These are phyloP conservation scores for Sitophilus oryzae DNA, from an alignment of 1,140 invertebrate species.

Conservation along the genomic window DNA sequence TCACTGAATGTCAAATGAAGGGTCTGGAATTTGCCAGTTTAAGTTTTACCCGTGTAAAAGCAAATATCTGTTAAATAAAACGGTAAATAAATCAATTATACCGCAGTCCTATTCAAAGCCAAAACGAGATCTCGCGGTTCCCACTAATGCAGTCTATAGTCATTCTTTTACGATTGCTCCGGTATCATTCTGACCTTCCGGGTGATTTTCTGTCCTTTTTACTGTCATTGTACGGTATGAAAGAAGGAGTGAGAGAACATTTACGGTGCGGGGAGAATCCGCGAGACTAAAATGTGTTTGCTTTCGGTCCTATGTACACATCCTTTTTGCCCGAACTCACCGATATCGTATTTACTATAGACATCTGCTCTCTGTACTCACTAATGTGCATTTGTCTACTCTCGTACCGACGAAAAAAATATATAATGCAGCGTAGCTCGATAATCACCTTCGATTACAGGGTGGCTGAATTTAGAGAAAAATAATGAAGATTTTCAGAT, in stretches of 20 bases:
- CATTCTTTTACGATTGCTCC: constrained; percentile 17
- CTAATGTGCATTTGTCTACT: constrained; percentile 11
- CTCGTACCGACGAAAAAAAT: background rate
- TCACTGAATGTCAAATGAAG: no score
- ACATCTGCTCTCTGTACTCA: constrained; percentile 36
- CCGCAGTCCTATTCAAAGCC: background rate
- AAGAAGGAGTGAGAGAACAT: constrained; percentile 12
- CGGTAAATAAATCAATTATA: constrained; percentile 18
- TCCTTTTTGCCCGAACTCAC: constrained; percentile 43
- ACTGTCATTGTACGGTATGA: background rate
- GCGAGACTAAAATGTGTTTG: constrained; percentile 42
- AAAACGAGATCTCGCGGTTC: constrained; percentile 27
- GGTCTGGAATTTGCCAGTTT: no score
- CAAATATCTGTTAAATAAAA: constrained; percentile 13
- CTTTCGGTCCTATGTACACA: constrained; percentile 44
- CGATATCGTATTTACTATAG: constrained; percentile 44
- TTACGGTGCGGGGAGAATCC: constrained; percentile 28
- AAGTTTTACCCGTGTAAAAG: no score
- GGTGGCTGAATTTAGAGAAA: no score
- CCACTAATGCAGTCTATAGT: constrained; percentile 30
- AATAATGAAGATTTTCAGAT: no score
- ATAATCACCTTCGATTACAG: background rate
- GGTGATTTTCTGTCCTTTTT: constrained; percentile 9
- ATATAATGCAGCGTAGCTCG: background rate
- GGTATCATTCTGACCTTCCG: constrained; percentile 6